phyloP scores from a whole-genome alignment of 2,888 invertebrate genomes.

The Lasioglossum marginatum region DNA sequence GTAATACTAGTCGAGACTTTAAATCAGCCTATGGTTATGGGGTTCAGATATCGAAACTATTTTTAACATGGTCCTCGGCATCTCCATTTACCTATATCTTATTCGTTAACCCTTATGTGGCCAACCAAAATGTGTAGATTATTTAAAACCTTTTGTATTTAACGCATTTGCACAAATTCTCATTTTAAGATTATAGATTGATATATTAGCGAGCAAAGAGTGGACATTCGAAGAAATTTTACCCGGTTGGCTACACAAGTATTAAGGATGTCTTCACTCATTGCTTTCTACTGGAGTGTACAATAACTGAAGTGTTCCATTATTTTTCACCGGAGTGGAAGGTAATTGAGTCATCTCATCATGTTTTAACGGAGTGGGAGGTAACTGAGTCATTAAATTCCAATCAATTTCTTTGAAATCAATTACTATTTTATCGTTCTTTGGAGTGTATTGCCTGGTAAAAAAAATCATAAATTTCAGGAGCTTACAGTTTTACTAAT shows the following conservation, averaged over 20 bases:
- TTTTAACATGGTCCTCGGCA: not conserved
- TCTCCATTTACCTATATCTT: conserved; percentile 8
- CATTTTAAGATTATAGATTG: no score
- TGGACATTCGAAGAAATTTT: no score
- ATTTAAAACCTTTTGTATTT: no score
- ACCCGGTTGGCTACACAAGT: no score
- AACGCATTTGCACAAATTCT: no score
- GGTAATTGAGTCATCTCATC: conserved; percentile 84
- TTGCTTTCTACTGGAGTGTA: conserved; percentile 81
- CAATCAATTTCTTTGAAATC: conserved; percentile 89
- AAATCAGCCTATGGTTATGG: not conserved
- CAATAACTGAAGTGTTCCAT: conserved; percentile 85
- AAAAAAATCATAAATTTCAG: conserved; percentile 2
- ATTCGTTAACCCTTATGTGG: not conserved
- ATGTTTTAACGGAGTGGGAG: conserved; percentile 82
- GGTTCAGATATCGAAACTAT: not conserved
- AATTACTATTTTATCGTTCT: conserved; percentile 87
- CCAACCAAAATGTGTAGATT: no score
- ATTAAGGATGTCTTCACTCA: conserved; percentile 34
- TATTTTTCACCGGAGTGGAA: conserved; percentile 83
- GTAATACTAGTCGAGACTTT: conserved; percentile 46
- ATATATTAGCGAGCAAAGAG: no score
- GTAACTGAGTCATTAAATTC: conserved; percentile 85
- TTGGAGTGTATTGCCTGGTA: conserved; percentile 89
- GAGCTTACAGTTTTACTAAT: not conserved